Conservation (phyloP, 2,113 vertebrate species). For the Vulpes vulpes region DNA sequence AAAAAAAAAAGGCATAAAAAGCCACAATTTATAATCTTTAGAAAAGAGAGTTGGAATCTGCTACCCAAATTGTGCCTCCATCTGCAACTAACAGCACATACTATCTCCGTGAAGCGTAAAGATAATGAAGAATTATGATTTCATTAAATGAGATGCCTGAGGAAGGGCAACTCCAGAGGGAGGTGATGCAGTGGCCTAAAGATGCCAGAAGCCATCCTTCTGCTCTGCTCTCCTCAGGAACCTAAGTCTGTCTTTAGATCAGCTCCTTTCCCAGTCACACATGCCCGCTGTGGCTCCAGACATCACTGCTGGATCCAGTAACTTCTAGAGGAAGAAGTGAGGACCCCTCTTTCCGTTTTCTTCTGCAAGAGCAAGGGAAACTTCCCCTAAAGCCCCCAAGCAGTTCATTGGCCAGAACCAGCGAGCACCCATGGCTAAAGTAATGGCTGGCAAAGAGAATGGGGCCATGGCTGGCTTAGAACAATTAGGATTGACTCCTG, state of each 20-base stretch:
- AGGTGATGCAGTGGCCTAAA: neutral
- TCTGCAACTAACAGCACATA: neutral
- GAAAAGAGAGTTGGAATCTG: neutral
- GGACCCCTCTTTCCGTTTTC: neutral
- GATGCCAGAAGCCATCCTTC: neutral
- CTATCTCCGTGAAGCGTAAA: neutral
- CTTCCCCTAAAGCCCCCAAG: neutral
- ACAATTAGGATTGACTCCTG: neutral
- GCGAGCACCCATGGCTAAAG: neutral
- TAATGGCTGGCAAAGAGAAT: neutral
- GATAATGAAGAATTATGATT: neutral
- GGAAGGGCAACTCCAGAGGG: neutral
- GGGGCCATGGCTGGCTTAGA: neutral
- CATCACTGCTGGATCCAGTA: neutral
- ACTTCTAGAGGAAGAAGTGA: neutral
- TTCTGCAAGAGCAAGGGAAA: neutral
- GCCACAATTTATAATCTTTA: neutral
- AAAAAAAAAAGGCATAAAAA: neutral
- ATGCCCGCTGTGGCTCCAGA: accelerated
- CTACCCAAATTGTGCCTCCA: neutral
- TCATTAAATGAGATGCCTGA: neutral
- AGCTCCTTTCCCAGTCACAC: neutral
- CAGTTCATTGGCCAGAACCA: neutral
- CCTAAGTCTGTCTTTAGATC: neutral
- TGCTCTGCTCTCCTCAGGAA: neutral